Evolutionary conservation across 2,888 invertebrate species (phyloP).

Genomic region (Bruchidius siliquastri): DNA sequence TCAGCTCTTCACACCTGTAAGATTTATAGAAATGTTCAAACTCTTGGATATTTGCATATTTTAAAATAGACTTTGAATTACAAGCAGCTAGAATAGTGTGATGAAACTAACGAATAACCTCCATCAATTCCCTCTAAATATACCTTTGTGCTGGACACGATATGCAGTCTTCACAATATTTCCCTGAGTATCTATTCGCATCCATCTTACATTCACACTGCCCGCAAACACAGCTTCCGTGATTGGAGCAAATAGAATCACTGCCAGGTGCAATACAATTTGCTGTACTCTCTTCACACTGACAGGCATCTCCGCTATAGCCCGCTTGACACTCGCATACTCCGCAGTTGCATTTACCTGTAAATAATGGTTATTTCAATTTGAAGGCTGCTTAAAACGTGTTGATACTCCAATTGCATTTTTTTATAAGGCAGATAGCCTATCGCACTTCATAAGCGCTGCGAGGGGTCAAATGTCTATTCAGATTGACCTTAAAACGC

Average conservation of each 20-base stretch:
- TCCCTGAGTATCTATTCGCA: conserved; percentile 49
- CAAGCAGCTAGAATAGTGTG: no score
- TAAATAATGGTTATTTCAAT: background rate
- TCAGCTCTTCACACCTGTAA: conserved; percentile 59
- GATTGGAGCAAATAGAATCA: conserved; percentile 53
- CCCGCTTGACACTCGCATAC: conserved; percentile 56
- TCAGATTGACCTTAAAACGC: no score
- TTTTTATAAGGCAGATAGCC: no score
- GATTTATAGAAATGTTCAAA: no score
- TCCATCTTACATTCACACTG: conserved; percentile 52
- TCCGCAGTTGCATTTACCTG: conserved; percentile 57
- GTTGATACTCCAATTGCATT: no score
- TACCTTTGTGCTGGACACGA: conserved; percentile 58
- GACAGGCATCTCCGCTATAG: conserved; percentile 59
- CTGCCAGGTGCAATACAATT: conserved; percentile 45
- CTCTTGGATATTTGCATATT: no score
- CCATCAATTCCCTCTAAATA: no score
- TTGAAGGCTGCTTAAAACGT: no score
- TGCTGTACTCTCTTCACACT: conserved; percentile 54
- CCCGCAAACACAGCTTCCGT: conserved; percentile 70
- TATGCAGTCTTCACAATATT: conserved; percentile 69
- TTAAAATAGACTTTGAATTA: no score
- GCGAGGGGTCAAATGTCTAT: no score
- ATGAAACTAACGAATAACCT: no score
- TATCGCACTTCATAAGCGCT: no score